Evolutionary conservation across 2,888 invertebrate genomes (phyloP).

Genomic region (Leptogaster cylindrica): DNA sequence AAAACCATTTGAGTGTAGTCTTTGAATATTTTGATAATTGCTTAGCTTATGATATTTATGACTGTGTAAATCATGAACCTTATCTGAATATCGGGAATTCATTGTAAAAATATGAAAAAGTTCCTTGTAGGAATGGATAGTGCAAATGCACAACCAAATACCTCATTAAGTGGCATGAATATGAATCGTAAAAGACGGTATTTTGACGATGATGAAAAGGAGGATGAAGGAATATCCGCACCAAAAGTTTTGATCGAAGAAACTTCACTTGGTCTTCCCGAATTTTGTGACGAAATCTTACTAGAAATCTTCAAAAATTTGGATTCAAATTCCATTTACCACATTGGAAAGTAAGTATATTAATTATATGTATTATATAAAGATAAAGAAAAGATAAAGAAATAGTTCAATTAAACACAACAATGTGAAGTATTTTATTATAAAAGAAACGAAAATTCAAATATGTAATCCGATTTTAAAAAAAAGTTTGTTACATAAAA

Average conservation of each 20-base stretch:
- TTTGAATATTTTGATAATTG: too few relatives aligned
- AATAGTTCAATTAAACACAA: too few relatives aligned
- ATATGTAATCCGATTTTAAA: not conserved
- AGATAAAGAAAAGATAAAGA: too few relatives aligned
- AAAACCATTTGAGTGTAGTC: not conserved
- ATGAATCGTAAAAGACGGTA: constrained; percentile 7
- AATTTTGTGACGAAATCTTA: constrained; percentile 58
- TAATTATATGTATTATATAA: too few relatives aligned
- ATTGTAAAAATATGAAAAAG: too few relatives aligned
- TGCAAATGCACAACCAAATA: too few relatives aligned
- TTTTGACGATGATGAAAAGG: constrained; percentile 11
- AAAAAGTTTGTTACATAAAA: not conserved
- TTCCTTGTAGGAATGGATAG: too few relatives aligned
- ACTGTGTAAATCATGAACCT: too few relatives aligned
- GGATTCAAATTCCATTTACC: constrained; percentile 56
- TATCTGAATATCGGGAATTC: too few relatives aligned
- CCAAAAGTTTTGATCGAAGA: constrained; percentile 48
- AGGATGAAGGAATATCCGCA: constrained; percentile 46
- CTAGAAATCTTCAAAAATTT: constrained; percentile 59
- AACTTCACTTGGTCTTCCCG: constrained; percentile 49
- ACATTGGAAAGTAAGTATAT: constrained; percentile 55
- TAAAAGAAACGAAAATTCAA: not conserved
- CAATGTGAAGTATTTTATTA: too few relatives aligned
- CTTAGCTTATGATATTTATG: too few relatives aligned
- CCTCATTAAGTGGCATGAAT: too few relatives aligned